Evolutionary conservation across 2,888 invertebrate species (phyloP).

Genomic region (Macrophya alboannulata): DNA sequence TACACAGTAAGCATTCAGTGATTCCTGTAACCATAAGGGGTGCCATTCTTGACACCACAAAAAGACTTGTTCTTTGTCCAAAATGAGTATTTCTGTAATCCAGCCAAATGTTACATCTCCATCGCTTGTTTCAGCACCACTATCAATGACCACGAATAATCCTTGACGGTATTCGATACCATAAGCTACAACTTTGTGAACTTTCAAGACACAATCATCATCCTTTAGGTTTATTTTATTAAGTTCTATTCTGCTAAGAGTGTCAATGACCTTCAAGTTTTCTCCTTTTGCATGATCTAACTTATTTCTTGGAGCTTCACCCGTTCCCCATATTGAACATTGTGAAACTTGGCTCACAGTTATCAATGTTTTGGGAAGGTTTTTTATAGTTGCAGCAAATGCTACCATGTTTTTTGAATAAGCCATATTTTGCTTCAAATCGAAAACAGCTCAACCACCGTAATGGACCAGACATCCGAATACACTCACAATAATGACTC

Average conservation of each 20-base stretch:
- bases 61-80: too few relatives aligned
- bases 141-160: not conserved
- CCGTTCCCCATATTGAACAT: not conserved
- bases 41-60: too few relatives aligned
- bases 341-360: not conserved
- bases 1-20: too few relatives aligned
- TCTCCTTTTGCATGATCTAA: too few relatives aligned
- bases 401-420: slow-evolving; percentile 15
- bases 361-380: slow-evolving; percentile 2
- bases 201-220: not conserved
- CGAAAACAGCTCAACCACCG: slow-evolving; percentile 56
- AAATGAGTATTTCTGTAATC: not conserved
- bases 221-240: not conserved
- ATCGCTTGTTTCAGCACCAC: not conserved
- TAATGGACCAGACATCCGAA: slow-evolving; percentile 52
- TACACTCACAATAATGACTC: slow-evolving; percentile 55
- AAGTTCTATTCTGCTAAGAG: not conserved
- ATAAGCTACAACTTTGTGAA: not conserved
- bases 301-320: too few relatives aligned
- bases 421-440: slow-evolving; percentile 52
- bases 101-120: not conserved
- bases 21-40: too few relatives aligned
- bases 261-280: too few relatives aligned
- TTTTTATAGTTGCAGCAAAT: slow-evolving; percentile 14
- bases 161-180: not conserved